Evolutionary conservation across 2,113 vertebrate genomes (phyloP).

Genomic region (Coracopsis vasa): DNA sequence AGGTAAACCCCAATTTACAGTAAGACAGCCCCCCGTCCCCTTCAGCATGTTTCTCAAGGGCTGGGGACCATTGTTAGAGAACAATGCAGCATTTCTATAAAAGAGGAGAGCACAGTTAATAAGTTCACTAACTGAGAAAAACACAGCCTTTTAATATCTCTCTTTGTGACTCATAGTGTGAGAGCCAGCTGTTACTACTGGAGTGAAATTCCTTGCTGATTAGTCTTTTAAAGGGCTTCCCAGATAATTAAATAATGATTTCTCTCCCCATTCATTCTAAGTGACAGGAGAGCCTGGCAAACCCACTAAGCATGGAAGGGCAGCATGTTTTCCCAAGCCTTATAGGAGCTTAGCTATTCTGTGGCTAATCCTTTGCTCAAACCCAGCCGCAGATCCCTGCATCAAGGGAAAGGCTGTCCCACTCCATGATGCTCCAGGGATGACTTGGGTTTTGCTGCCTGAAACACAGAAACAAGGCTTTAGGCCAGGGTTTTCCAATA

Average conservation of each 20-base stretch:
- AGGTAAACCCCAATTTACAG: neutral
- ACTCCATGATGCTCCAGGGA: neutral
- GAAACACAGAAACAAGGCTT: neutral
- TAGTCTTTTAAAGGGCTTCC: constrained; percentile 66
- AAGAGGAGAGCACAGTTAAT: constrained; percentile 52
- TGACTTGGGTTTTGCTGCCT: neutral
- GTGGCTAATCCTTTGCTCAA: constrained; percentile 47
- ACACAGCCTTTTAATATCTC: constrained; percentile 61
- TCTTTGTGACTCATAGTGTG: constrained; percentile 60
- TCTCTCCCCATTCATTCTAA: constrained; percentile 63
- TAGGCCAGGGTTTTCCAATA: neutral
- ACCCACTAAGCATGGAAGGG: constrained; percentile 48
- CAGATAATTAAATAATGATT: constrained; percentile 72
- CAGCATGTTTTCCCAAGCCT: constrained; percentile 66
- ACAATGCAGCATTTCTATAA: constrained; percentile 51
- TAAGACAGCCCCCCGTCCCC: neutral
- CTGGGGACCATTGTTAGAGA: constrained; percentile 26
- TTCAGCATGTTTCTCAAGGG: neutral
- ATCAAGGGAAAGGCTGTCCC: neutral
- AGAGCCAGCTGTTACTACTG: constrained; percentile 67
- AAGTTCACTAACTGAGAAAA: constrained; percentile 63
- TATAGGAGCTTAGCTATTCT: constrained; percentile 57
- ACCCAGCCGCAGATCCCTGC: neutral
- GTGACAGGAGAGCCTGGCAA: constrained; percentile 62
- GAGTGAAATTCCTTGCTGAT: constrained; percentile 68